phyloP scores from a whole-genome alignment of 1,140 invertebrate genomes.

The Dryas iulia region DNA sequence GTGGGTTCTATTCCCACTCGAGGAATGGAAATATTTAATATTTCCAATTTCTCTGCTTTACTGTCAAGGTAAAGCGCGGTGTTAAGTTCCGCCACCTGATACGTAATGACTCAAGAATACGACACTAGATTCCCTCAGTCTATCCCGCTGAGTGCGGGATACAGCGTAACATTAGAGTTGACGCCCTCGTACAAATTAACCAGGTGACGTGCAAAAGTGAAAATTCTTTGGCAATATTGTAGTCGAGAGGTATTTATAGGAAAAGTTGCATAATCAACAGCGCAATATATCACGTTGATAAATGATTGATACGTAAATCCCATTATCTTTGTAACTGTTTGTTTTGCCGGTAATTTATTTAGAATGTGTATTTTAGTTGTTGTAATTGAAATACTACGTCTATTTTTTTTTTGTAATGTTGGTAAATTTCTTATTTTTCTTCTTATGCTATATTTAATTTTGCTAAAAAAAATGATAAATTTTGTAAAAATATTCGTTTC shows the following conservation, averaged over 20 bases:
- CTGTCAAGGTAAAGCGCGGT: too few species aligned
- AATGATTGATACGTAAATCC: slow-evolving; percentile 7
- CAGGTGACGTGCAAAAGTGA: not conserved
- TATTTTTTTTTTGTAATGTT: not conserved
- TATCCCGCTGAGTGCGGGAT: too few species aligned
- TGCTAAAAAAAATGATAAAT: too few species aligned
- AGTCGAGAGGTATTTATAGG: not conserved
- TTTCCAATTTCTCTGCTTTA: too few species aligned
- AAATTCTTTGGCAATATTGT: too few species aligned
- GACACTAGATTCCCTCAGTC: too few species aligned
- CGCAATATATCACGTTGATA: slow-evolving; percentile 9
- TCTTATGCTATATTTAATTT: too few species aligned
- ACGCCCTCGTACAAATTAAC: not conserved
- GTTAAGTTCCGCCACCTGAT: too few species aligned
- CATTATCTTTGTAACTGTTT: slow-evolving; percentile 5
- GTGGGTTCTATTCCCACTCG: too few species aligned
- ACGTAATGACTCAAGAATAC: too few species aligned
- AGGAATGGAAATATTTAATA: too few species aligned
- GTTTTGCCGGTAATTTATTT: not conserved
- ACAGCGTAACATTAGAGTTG: too few species aligned
- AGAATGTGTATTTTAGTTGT: not conserved
- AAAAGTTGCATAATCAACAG: not conserved
- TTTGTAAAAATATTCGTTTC: not conserved
- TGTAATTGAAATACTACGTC: not conserved
- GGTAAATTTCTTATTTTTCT: not conserved